Percentiles rank a stretch among this genome's conserved stretches.
Evolutionary conservation across 2,888 invertebrate species (phyloP).

Genomic region (Ptilodon capucinus): DNA sequence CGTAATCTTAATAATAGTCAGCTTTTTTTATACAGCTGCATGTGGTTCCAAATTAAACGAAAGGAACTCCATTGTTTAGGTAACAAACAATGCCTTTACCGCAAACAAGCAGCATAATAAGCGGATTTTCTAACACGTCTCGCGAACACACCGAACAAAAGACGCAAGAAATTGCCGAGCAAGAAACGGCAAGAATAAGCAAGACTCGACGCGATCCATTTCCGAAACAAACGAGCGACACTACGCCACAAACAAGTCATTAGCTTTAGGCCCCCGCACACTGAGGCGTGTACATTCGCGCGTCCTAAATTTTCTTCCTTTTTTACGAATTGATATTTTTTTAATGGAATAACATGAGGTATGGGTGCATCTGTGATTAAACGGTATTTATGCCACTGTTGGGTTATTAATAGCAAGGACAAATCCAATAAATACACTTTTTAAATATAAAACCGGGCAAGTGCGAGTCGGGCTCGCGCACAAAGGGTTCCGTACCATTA

Average conservation of each 20-base stretch:
- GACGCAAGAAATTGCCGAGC: conserved; percentile 13
- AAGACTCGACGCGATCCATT: conserved; percentile 42
- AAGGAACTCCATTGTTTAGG: background rate
- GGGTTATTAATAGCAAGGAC: no score
- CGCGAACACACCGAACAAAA: conserved; percentile 19
- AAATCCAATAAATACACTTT: no score
- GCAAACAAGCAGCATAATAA: conserved; percentile 12
- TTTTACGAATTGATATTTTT: no score
- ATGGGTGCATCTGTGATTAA: no score
- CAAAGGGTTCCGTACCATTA: no score
- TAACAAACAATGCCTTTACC: background rate
- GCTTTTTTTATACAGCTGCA: background rate
- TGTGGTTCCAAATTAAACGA: background rate
- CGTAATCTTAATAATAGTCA: background rate
- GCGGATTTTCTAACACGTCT: conserved; percentile 11
- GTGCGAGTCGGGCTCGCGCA: no score
- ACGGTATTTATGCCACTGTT: no score
- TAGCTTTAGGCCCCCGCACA: no score
- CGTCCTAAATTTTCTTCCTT: no score
- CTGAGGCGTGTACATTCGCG: no score
- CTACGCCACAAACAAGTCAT: conserved; percentile 48
- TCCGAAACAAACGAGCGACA: conserved; percentile 52
- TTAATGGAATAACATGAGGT: no score
- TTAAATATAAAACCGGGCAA: no score
- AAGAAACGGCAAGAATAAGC: conserved; percentile 2